Evolutionary conservation across 1,140 invertebrate species (phyloP), one percentile per base, ranked within the genome.

Genomic region (Drosophila asahinai): DNA sequence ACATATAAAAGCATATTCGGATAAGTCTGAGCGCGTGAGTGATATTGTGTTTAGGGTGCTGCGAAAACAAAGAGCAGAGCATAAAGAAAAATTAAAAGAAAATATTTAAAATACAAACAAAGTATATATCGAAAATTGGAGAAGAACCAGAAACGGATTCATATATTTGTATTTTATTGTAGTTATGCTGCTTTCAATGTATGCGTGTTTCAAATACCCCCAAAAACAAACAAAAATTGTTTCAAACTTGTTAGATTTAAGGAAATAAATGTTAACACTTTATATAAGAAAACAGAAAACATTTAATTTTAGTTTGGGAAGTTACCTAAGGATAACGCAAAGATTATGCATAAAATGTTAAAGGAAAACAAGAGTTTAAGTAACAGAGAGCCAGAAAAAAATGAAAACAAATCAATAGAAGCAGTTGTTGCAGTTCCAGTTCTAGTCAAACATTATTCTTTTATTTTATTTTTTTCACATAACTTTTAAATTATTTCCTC

Each of bases 41-140:
- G 91, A 92, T 92, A 92, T 83, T 92, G 91, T 92, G 91, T 92
- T 92, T 92, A 92, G 91, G 86, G 80, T 92, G 91, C 86, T 91
- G 86, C 79, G 81, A 67, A 52, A 81, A 71, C 55, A 63, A 77
- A 67, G 47, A 52, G 71, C 71, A 70, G 36, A 30, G 48, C 38
- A 70, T 68, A 73, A 68, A 67, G 48, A 77, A 63, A 80, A 67
- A 64, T 71, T 62, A 38, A 76, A 48, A 45, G 58, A 70, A 68
- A 74, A 64, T 60, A 64, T 55, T 47, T 38, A 67, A 52, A 54
- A 38, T 58, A 43, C 47, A 73, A 71, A 51, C 52, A 63, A 70
- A 63, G 57, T 45, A 68, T 68, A 60, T 61, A 72, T 42, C 25
- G 12, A 25, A 22, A 61, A 61, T 64, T 33, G 38, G n/a, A 19